Evolutionary conservation across 2,113 vertebrate genomes (phyloP).

Genomic region (Epinephelus moara): DNA sequence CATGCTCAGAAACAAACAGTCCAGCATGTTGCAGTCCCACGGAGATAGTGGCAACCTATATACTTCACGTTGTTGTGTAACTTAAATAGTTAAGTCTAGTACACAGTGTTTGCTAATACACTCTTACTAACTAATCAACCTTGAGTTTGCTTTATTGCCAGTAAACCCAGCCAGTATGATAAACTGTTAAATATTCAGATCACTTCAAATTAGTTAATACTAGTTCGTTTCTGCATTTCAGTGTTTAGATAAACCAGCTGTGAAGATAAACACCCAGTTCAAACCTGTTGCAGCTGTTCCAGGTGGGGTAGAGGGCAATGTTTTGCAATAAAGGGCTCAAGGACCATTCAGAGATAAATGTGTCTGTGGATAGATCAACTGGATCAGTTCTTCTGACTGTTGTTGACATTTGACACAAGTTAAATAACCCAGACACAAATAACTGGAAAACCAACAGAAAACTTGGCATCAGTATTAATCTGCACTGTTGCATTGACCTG

Average conservation of each 20-base stretch:
- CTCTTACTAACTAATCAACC: not conserved
- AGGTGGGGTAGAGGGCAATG: not conserved
- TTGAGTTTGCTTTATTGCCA: too few relatives aligned
- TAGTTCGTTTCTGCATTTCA: not conserved
- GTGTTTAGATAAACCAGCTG: slow-evolving; percentile 16
- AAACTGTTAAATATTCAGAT: too few relatives aligned
- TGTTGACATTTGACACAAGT: not conserved
- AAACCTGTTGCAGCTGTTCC: slow-evolving; percentile 44
- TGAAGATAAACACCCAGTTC: slow-evolving; percentile 36
- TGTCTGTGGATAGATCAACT: not conserved
- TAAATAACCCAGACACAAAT: not conserved
- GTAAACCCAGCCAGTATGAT: not conserved
- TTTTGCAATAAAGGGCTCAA: slow-evolving; percentile 44
- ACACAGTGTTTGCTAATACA: too few relatives aligned
- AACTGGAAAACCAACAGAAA: not conserved
- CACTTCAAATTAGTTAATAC: too few relatives aligned
- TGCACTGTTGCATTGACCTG: not conserved
- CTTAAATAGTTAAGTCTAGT: not conserved
- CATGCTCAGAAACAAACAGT: not conserved
- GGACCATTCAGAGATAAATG: slow-evolving; percentile 29
- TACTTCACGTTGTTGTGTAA: not conserved
- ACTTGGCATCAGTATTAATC: not conserved
- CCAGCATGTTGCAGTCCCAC: not conserved
- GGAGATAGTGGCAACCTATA: not conserved
- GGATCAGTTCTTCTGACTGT: not conserved